Percentiles rank a stretch among this genome's conserved stretches.
phyloP scores from a whole-genome alignment of 2,113 vertebrate species.

The Morone saxatilis region DNA sequence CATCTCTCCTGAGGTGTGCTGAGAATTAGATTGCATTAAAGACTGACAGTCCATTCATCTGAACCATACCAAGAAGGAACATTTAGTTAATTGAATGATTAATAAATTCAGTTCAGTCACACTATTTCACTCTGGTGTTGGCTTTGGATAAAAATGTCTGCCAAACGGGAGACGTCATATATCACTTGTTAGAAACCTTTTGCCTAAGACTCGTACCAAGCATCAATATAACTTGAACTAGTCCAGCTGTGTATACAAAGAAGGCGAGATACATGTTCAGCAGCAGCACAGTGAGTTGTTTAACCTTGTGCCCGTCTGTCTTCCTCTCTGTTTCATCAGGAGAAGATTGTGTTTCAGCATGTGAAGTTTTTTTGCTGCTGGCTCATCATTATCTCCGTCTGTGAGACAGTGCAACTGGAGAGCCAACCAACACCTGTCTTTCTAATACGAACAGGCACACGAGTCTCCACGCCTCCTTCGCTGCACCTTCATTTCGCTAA shows the following conservation, averaged over 20 bases:
- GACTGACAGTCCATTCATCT: slow-evolving; percentile 99
- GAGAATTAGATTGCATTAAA: slow-evolving; percentile 97
- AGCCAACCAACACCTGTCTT: slow-evolving; percentile 24
- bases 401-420: slow-evolving; percentile 34
- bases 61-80: slow-evolving; percentile 94
- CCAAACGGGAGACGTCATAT: slow-evolving; percentile 73
- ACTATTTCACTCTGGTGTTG: slow-evolving; percentile 91
- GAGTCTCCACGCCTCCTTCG: slow-evolving; percentile 42
- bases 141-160: slow-evolving; percentile 82
- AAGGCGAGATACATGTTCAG: background rate
- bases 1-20: slow-evolving; percentile 89
- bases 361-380: slow-evolving; percentile 57
- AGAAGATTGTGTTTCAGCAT: slow-evolving; percentile 19
- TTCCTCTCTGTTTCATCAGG: slow-evolving; percentile 45
- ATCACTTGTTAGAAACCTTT: slow-evolving; percentile 70
- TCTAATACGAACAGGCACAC: slow-evolving; percentile 41
- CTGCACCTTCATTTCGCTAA: slow-evolving; percentile 50
- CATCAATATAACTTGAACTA: slow-evolving; percentile 33
- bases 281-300: slow-evolving; percentile 22
- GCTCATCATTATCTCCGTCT: slow-evolving; percentile 56
- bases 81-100: slow-evolving; percentile 99
- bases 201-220: slow-evolving; percentile 24
- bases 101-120: slow-evolving; percentile 99
- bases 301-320: slow-evolving; percentile 43
- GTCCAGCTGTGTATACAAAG: slow-evolving; percentile 17